Evolutionary conservation across 2,888 invertebrate species (phyloP).

Genomic region (Nomada fabriciana): DNA sequence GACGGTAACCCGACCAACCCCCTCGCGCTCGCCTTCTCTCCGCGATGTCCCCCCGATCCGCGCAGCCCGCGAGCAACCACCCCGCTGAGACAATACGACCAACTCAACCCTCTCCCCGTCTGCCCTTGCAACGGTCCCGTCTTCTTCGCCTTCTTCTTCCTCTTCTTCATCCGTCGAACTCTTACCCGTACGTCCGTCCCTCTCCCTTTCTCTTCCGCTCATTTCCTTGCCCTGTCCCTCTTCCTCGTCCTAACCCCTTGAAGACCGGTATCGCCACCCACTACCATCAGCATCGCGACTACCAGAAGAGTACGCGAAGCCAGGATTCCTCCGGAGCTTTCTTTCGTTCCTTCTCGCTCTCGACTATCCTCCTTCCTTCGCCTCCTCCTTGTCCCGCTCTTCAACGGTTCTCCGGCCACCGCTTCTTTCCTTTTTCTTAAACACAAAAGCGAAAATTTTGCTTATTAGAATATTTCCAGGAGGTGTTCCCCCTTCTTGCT

Average conservation of each 20-base stretch:
- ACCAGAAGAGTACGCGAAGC: conserved; percentile 60
- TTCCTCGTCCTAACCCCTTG: conserved; percentile 72
- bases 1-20: conserved; percentile 60
- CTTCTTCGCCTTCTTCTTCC: conserved; percentile 61
- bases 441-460: conserved; percentile 83
- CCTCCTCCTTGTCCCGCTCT: conserved; percentile 40
- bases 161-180: conserved; percentile 57
- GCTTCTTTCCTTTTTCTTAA: conserved; percentile 81
- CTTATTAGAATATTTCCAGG: conserved; percentile 82
- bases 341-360: conserved; percentile 64
- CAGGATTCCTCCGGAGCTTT: conserved; percentile 66
- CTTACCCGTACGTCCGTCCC: conserved; percentile 45
- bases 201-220: conserved; percentile 42
- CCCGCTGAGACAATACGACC: conserved; percentile 82
- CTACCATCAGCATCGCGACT: conserved; percentile 69
- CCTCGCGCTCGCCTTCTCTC: conserved; percentile 67
- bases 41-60: conserved; percentile 72
- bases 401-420: conserved; percentile 52
- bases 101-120: conserved; percentile 66
- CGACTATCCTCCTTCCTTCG: conserved; percentile 42
- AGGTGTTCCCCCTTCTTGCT: conserved; percentile 60
- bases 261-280: conserved; percentile 77
- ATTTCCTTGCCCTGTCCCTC: conserved; percentile 43
- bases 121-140: conserved; percentile 45
- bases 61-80: conserved; percentile 78